These are phyloP conservation scores for Lasioglossum zephyrum DNA, from an alignment of 2,888 invertebrate genomes.

Conservation along the genomic window DNA sequence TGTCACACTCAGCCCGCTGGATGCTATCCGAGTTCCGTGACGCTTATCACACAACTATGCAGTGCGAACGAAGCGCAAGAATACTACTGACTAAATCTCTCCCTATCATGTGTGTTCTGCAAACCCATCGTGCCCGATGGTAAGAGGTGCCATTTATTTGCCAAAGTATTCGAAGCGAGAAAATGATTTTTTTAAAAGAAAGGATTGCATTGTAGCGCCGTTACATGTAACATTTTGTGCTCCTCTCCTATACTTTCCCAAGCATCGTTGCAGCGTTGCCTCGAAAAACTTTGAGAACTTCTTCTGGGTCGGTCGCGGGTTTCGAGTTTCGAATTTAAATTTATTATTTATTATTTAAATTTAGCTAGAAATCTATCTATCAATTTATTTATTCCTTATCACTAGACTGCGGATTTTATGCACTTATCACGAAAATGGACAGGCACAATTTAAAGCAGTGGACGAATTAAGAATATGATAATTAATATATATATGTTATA, in stretches of 20 bases:
- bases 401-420: no score
- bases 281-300: not conserved
- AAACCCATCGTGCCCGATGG: slow-evolving; percentile 77
- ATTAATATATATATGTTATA: no score
- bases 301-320: not conserved
- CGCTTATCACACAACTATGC: slow-evolving; percentile 73
- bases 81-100: slow-evolving; percentile 72
- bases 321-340: not conserved
- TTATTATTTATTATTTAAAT: no score
- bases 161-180: slow-evolving; percentile 30
- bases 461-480: no score
- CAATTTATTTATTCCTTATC: no score
- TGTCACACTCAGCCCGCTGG: slow-evolving; percentile 75
- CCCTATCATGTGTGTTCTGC: slow-evolving; percentile 75
- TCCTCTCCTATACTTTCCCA: not conserved
- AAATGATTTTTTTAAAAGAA: slow-evolving; percentile 12
- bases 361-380: no score
- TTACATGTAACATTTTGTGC: slow-evolving; percentile 17
- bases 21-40: slow-evolving; percentile 75
- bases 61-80: slow-evolving; percentile 70
- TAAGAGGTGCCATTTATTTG: slow-evolving; percentile 76
- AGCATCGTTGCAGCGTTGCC: slow-evolving; percentile 10
- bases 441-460: no score
- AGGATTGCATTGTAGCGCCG: slow-evolving; percentile 40
- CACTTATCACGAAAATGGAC: no score